These are phyloP conservation scores for Acridotheres tristis DNA, from an alignment of 2,797 vertebrate genomes.

Conservation along the genomic window DNA sequence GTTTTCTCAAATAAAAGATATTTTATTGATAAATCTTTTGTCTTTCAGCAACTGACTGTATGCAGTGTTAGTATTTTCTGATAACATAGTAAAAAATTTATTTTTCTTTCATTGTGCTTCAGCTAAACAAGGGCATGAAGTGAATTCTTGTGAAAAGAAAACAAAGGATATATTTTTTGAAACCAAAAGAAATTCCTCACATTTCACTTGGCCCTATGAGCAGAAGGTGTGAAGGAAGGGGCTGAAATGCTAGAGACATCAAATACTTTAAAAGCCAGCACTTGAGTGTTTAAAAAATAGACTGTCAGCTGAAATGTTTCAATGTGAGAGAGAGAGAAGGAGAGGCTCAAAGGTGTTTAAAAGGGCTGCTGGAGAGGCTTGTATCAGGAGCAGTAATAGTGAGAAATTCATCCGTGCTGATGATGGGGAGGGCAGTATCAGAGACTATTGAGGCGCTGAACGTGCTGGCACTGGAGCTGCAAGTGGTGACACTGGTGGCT, in stretches of 20 bases:
- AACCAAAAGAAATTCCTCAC: conserved; percentile 38
- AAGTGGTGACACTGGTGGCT: conserved; percentile 36
- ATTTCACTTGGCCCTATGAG: conserved; percentile 35
- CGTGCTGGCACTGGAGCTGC: conserved; percentile 35
- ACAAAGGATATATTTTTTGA: conserved; percentile 25
- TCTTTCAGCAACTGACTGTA: neutral
- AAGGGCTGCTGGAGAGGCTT: conserved; percentile 40
- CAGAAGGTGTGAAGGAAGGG: conserved; percentile 56
- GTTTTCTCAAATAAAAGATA: conserved; percentile 19
- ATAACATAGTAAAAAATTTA: conserved; percentile 1
- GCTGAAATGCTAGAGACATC: conserved; percentile 56
- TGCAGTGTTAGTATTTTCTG: neutral
- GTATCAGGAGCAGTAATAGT: conserved; percentile 2
- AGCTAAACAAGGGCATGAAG: neutral
- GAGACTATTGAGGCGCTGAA: neutral
- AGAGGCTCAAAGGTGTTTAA: conserved; percentile 61
- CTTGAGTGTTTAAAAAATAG: conserved; percentile 59
- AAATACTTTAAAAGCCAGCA: conserved; percentile 56
- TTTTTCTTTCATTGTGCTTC: conserved; percentile 8
- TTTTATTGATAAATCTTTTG: conserved; percentile 25
- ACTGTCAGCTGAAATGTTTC: conserved; percentile 62
- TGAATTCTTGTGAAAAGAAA: conserved; percentile 45
- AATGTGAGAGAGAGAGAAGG: conserved; percentile 22
- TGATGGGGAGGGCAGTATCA: conserved; percentile 45
- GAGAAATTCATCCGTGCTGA: conserved; percentile 9